Evolutionary conservation across 2,888 invertebrate genomes (phyloP), one percentile per base, ranked within the genome.

Genomic region (Hanleya hanleyi): DNA sequence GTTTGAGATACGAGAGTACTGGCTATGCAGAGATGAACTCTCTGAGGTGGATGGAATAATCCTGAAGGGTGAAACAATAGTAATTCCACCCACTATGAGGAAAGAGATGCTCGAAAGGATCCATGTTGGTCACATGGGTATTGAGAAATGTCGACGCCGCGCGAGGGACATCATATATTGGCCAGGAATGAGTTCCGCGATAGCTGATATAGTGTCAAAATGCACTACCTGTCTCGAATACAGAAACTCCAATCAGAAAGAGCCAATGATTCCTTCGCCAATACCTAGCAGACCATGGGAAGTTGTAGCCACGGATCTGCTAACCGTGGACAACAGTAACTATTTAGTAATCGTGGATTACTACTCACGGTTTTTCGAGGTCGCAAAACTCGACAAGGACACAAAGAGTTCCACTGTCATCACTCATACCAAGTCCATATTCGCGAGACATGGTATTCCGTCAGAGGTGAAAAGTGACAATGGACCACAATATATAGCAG

Each of bases 111-210:
- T 77, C 1, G 32, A 61, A 33, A 26, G 9, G 1, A 73, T 77
- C 33, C 73, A 77, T 47, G 22, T 29, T n/a, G 75, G 77, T 29
- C 78, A 81, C 50, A 70, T 80, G 66, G 80, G 80, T n/a, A 68
- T 74, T 12, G 66, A 76, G 15, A 80, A 80, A 67, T 70, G 51
- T 5, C 15, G 71, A 29, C n/a, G n/a, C 49, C 61, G 73, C 18
- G 79, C 80, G 0, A 68, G 72, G 12, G 71, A 80, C 22, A 47
- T 72, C 32, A 41, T 80, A 51, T 80, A 77, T 76, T 80, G 81
- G 77, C 80, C 77, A 7, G 38, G 66, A 5, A 75, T 81, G 18
- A 70, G 70, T 12, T 6, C 35, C 7, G 74, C 77, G n/a, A 77
- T 82, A 26, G 67, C 65, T 2, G 51, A 78, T 2, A 38, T 77